Evolutionary conservation across 2,888 invertebrate species (phyloP).

Genomic region (Sminthurinus aureus): DNA sequence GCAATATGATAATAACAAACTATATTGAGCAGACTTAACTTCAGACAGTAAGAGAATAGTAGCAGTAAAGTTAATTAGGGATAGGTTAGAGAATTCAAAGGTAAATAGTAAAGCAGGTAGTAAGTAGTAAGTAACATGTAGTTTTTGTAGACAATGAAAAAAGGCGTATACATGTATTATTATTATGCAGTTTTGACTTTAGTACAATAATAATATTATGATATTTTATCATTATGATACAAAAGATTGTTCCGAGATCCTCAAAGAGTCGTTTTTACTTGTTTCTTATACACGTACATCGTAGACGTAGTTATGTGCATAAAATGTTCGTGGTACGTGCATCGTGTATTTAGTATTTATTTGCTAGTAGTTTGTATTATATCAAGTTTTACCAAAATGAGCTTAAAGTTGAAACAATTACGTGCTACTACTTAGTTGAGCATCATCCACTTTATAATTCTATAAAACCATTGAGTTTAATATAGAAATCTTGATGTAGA

Average conservation of each 20-base stretch:
- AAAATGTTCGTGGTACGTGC: too few relatives aligned
- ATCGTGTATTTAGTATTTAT: too few relatives aligned
- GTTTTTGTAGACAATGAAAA: neutral
- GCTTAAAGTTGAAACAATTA: neutral
- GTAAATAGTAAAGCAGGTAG: neutral
- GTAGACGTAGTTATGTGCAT: too few relatives aligned
- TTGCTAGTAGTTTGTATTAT: too few relatives aligned
- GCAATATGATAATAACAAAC: neutral
- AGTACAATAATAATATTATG: neutral
- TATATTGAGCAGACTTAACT: neutral
- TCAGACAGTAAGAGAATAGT: neutral
- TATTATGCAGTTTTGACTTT: neutral
- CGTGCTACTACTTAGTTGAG: neutral
- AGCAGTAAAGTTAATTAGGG: neutral
- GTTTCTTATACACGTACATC: too few relatives aligned
- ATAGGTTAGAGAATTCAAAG: neutral
- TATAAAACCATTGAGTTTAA: too few relatives aligned
- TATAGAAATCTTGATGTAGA: too few relatives aligned
- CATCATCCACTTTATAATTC: neutral
- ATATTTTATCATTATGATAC: too few relatives aligned
- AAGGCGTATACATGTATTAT: neutral
- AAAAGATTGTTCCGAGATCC: neutral
- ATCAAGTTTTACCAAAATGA: neutral
- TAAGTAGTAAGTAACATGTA: neutral
- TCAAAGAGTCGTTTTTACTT: neutral